These are phyloP conservation scores for Albula goreensis DNA, from an alignment of 2,113 vertebrate genomes.

Conservation along the genomic window DNA sequence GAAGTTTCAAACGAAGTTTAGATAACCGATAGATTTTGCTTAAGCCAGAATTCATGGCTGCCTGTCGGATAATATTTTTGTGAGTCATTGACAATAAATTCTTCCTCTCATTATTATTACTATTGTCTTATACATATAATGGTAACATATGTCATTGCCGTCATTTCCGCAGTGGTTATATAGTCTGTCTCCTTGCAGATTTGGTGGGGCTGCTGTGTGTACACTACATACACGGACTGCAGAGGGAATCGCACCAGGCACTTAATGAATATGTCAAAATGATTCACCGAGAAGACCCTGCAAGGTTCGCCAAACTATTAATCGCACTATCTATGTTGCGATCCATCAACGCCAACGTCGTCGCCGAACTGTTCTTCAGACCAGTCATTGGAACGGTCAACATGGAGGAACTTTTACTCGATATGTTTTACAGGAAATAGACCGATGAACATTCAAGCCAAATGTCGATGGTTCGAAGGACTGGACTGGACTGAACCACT, in stretches of 20 bases:
- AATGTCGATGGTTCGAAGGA: too few relatives aligned
- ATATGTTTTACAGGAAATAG: constrained; percentile 93
- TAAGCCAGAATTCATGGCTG: too few relatives aligned
- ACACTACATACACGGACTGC: constrained; percentile 90
- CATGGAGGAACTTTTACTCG: constrained; percentile 96
- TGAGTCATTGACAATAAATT: too few relatives aligned
- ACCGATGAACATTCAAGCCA: constrained; percentile 25
- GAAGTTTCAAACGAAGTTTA: too few relatives aligned
- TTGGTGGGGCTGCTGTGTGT: constrained; percentile 85
- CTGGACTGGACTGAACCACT: too few relatives aligned
- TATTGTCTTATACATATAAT: background rate
- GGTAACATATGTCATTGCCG: background rate
- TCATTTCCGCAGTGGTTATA: background rate
- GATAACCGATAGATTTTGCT: too few relatives aligned
- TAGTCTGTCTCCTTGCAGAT: constrained; percentile 66
- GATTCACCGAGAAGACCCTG: constrained; percentile 78
- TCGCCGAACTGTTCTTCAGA: constrained; percentile 92
- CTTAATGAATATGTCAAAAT: constrained; percentile 87
- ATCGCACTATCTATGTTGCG: constrained; percentile 85
- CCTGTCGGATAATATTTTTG: too few relatives aligned
- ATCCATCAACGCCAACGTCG: constrained; percentile 81
- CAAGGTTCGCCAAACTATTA: constrained; percentile 86
- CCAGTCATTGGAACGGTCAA: constrained; percentile 89
- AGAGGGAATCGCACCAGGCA: constrained; percentile 88
- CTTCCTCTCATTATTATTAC: too few relatives aligned